A percentile compares a stretch with the other conserved stretches of the same genome.
These are phyloP conservation scores for Scaptodrosophila lebanonensis DNA, from an alignment of 1,140 invertebrate species.

Conservation along the genomic window DNA sequence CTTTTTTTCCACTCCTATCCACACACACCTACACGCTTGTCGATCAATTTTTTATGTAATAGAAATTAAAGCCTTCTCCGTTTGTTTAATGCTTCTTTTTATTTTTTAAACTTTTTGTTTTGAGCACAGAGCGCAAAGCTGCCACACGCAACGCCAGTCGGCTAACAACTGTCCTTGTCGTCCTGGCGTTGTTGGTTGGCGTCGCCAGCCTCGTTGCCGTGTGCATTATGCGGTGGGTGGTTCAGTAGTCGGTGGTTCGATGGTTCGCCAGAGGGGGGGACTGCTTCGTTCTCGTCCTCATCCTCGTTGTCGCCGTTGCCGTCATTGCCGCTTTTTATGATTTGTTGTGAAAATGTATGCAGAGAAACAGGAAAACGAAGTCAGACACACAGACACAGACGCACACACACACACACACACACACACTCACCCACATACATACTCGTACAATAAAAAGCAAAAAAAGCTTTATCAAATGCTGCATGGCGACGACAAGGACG, in stretches of 20 bases:
- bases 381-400: constrained; percentile 16
- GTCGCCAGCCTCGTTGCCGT: constrained; percentile 17
- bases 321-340: constrained; percentile 63
- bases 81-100: too few relatives aligned
- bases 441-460: constrained; percentile 15
- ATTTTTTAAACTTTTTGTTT: too few relatives aligned
- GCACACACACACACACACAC: constrained; percentile 20
- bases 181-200: constrained; percentile 37
- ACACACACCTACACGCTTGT: too few relatives aligned
- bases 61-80: too few relatives aligned
- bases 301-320: constrained; percentile 18
- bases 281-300: constrained; percentile 1
- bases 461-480: constrained; percentile 46
- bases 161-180: constrained; percentile 59
- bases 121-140: background rate
- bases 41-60: too few relatives aligned
- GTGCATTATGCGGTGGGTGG: constrained; percentile 25
- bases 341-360: constrained; percentile 70
- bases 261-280: constrained; percentile 23
- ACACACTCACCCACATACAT: constrained; percentile 1
- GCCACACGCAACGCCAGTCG: constrained; percentile 64
- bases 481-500: constrained; percentile 48
- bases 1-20: too few relatives aligned
- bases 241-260: constrained; percentile 18
- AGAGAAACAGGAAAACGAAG: constrained; percentile 66